These are phyloP conservation scores for Lutjanus erythropterus DNA, from an alignment of 2,113 vertebrate genomes.

Conservation along the genomic window DNA sequence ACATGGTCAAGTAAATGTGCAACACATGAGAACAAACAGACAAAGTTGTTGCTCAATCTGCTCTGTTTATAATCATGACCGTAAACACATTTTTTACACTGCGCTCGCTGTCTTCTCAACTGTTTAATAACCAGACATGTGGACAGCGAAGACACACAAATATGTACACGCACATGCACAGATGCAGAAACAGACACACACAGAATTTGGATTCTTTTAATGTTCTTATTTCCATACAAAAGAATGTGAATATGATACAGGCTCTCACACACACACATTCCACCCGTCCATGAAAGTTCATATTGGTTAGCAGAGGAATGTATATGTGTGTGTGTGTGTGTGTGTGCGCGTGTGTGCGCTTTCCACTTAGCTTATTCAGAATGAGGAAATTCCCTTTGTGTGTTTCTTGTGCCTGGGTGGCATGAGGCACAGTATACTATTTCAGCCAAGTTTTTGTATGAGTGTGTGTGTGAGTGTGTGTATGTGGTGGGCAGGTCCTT, in stretches of 20 bases:
- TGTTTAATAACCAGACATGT: conserved; percentile 21
- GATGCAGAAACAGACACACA: background rate
- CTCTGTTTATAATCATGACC: conserved; percentile 40
- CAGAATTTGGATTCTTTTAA: conserved; percentile 5
- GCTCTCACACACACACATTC: conserved; percentile 19
- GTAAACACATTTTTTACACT: conserved; percentile 38
- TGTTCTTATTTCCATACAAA: conserved; percentile 50
- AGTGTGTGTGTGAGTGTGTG: conserved; percentile 3
- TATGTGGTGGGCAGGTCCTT: background rate
- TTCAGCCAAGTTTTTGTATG: conserved; percentile 29
- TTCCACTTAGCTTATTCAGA: conserved; percentile 36
- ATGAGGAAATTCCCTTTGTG: conserved; percentile 61
- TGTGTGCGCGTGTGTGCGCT: conserved; percentile 26
- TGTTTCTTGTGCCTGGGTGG: conserved; percentile 49
- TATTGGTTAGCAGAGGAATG: conserved; percentile 39
- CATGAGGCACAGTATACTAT: background rate
- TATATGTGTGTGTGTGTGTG: conserved; percentile 31
- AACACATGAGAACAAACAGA: conserved; percentile 37
- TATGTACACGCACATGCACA: conserved; percentile 1
- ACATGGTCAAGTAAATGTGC: conserved; percentile 18
- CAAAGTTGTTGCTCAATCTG: conserved; percentile 48
- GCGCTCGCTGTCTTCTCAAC: conserved; percentile 3
- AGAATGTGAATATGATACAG: conserved; percentile 38
- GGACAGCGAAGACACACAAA: background rate
- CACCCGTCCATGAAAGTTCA: conserved; percentile 4